Base-by-base conservation (phyloP, 2,888 invertebrate species). In the Cylloceria caligata region DNA sequence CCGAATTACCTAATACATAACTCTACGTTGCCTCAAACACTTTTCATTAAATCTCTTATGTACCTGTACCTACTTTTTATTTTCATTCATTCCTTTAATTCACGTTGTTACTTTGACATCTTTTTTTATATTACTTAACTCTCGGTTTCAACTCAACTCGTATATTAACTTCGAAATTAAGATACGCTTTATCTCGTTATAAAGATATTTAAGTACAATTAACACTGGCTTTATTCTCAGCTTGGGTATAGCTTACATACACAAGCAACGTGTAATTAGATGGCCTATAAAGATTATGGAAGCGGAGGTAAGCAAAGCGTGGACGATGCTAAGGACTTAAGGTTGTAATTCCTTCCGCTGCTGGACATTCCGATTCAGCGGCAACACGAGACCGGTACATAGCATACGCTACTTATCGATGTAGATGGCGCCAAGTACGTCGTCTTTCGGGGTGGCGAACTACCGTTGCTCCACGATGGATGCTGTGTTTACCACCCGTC, bases 171-270 rank as follows among this genome's bases (percentile, higher is more conserved):
- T 24, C 13, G 27, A 36, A 47, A 47, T 39, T 39, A 47, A 65
- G 47, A 47, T 62, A 19, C 27, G 55, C 77, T 30, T 13, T 52
- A 86, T 88, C 86, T 86, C 88, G 85, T 88, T 88, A 49, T 39
- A 64, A 86, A 88, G 85, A 86, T 88, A 88, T 88, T 88, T 88
- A 88, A 86, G 85, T 72, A 86, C 34, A 87, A 88, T 88, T 88
- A 88, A 88, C 86, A 84, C 82, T 71, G 36, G 55, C 39, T 77
- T 65, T 55, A 65, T 47, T n/a, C 42, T 64, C 49, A 16, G 9
- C 45, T 30, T 16, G 45, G 24, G 21, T 16, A 52, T 34, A 55
- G 24, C 21, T n/a, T 42, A 57, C 45, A 13, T 42, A 55, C 55
- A 57, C 34, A 21, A 27, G 16, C 13, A 39, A 55, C n/a, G 83